These are phyloP conservation scores for Drosophila carrolli DNA, from an alignment of 1,140 invertebrate species.

Conservation along the genomic window DNA sequence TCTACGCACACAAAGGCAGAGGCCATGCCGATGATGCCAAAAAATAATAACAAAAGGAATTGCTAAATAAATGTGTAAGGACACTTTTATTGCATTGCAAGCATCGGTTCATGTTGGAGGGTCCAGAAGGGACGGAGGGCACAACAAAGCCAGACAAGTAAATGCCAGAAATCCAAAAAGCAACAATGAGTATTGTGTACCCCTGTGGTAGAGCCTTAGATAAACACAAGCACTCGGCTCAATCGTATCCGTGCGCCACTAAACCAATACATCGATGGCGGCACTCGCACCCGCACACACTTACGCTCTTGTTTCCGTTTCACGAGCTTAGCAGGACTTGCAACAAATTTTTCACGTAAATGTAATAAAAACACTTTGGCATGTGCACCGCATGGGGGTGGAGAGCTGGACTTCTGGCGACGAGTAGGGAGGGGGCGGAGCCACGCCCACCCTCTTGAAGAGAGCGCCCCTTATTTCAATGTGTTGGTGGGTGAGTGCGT, in stretches of 20 bases:
- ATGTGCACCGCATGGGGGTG: constrained; percentile 40
- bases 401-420: neutral
- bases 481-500: constrained; percentile 38
- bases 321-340: constrained; percentile 68
- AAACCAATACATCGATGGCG: constrained; percentile 58
- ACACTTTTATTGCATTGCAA: constrained; percentile 81
- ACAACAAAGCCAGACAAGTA: constrained; percentile 65
- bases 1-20: constrained; percentile 45
- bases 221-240: constrained; percentile 68
- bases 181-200: constrained; percentile 71
- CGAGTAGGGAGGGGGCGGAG: neutral
- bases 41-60: constrained; percentile 82
- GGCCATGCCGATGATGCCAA: constrained; percentile 46
- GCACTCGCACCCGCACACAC: neutral
- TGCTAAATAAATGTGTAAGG: constrained; percentile 82
- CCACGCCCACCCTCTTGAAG: constrained; percentile 59
- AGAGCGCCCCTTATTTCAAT: constrained; percentile 18
- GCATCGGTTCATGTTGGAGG: constrained; percentile 44
- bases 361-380: constrained; percentile 82
- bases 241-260: constrained; percentile 44
- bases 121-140: constrained; percentile 1
- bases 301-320: constrained; percentile 51
- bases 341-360: constrained; percentile 84
- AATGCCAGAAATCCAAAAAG: constrained; percentile 57
- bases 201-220: constrained; percentile 63